Conservation (phyloP, 1,140 invertebrate species). For the Rhynchophorus ferrugineus region DNA sequence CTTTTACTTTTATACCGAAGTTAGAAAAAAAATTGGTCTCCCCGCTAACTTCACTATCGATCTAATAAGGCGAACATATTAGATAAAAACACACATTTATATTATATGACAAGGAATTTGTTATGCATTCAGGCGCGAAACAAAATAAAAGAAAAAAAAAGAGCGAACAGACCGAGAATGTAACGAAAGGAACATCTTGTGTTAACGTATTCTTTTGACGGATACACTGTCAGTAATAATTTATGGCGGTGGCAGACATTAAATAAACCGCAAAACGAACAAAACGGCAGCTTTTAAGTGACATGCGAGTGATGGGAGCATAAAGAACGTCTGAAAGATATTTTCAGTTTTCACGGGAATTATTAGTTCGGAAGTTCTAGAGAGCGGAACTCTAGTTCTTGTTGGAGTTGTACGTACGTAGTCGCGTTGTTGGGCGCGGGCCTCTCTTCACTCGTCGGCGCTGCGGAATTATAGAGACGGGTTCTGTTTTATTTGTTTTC, state of each 20-base stretch:
- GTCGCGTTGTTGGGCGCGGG: neutral
- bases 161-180: neutral
- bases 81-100: too few species aligned
- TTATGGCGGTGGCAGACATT: constrained; percentile 7
- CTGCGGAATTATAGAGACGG: neutral
- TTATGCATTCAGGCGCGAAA: neutral
- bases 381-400: neutral
- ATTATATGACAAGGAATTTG: too few species aligned
- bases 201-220: constrained; percentile 10
- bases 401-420: neutral
- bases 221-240: constrained; percentile 9
- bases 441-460: neutral
- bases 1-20: too few species aligned
- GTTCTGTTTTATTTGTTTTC: neutral
- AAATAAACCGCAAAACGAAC: neutral
- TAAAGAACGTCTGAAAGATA: constrained; percentile 9
- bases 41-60: too few species aligned
- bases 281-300: neutral
- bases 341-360: constrained; percentile 7
- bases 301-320: constrained; percentile 7
- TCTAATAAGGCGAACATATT: too few species aligned
- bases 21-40: too few species aligned
- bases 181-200: constrained; percentile 2
- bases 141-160: neutral
- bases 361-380: neutral